These are phyloP conservation scores for Hecatera dysodea DNA, from an alignment of 2,888 invertebrate species.

Conservation along the genomic window DNA sequence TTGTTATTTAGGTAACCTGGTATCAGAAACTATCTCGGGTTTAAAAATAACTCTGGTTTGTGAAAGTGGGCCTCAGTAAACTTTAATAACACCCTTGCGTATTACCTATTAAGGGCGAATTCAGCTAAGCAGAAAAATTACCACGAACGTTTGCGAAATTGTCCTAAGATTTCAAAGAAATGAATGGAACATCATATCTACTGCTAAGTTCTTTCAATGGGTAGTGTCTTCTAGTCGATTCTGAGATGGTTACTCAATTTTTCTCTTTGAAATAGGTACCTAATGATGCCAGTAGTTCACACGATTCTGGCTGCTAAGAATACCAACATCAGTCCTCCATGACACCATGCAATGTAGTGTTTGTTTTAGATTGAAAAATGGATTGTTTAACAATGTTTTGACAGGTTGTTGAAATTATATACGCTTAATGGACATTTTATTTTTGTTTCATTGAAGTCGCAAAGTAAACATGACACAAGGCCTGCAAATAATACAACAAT, in stretches of 20 bases:
- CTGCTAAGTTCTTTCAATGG: too few species aligned
- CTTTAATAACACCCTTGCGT: too few species aligned
- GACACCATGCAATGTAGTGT: constrained; percentile 27
- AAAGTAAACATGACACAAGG: background rate
- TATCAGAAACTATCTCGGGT: too few species aligned
- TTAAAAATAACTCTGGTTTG: too few species aligned
- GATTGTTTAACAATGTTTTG: constrained; percentile 24
- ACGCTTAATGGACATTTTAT: constrained; percentile 17
- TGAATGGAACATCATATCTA: too few species aligned
- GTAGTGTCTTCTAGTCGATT: too few species aligned
- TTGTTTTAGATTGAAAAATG: constrained; percentile 43
- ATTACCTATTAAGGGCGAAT: too few species aligned
- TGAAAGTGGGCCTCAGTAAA: too few species aligned
- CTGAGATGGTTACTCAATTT: background rate
- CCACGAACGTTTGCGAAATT: background rate
- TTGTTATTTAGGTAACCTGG: too few species aligned
- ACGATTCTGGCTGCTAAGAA: constrained; percentile 6
- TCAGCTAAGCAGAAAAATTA: background rate
- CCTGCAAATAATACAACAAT: constrained; percentile 4
- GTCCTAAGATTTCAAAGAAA: too few species aligned
- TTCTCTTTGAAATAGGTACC: background rate
- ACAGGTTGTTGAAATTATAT: constrained; percentile 18
- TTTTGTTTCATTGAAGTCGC: constrained; percentile 5
- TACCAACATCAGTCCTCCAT: constrained; percentile 30
- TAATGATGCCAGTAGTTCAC: constrained; percentile 32